Evolutionary conservation across 1,140 invertebrate genomes (phyloP).

Genomic region (Gonioctena quinquepunctata): DNA sequence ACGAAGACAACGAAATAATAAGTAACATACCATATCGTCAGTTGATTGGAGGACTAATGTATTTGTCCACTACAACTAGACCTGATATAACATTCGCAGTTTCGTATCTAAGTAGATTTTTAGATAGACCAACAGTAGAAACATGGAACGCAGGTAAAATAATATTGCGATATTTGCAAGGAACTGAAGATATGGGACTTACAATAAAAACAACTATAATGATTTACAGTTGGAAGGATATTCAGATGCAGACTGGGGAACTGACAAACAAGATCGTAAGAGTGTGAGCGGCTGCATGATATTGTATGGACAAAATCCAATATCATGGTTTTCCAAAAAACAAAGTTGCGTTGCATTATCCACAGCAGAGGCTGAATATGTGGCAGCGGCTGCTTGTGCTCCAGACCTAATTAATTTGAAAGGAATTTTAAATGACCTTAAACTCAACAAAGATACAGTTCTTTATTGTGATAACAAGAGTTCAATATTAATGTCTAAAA

Average conservation of each 20-base stretch:
- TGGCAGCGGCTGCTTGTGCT: too few species aligned
- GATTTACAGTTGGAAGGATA: neutral
- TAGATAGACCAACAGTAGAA: constrained; percentile 1
- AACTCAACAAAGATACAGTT: too few species aligned
- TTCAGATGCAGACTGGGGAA: neutral
- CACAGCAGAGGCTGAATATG: neutral
- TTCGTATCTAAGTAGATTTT: constrained; percentile 5
- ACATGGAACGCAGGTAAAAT: neutral
- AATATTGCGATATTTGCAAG: constrained; percentile 1
- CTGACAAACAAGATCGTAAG: neutral
- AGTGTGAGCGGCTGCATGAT: neutral
- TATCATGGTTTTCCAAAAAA: neutral
- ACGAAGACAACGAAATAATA: neutral
- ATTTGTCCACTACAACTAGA: constrained; percentile 1
- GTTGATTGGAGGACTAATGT: constrained; percentile 2
- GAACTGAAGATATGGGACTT: neutral
- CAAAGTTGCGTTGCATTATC: neutral
- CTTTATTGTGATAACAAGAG: too few species aligned
- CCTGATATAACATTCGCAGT: neutral
- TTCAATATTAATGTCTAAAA: too few species aligned
- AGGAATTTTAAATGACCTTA: too few species aligned
- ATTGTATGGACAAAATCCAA: neutral
- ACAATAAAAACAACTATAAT: too few species aligned
- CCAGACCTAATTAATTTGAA: too few species aligned
- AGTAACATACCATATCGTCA: neutral